phyloP scores from a whole-genome alignment of 2,113 vertebrate species.

The Petromus typicus region DNA sequence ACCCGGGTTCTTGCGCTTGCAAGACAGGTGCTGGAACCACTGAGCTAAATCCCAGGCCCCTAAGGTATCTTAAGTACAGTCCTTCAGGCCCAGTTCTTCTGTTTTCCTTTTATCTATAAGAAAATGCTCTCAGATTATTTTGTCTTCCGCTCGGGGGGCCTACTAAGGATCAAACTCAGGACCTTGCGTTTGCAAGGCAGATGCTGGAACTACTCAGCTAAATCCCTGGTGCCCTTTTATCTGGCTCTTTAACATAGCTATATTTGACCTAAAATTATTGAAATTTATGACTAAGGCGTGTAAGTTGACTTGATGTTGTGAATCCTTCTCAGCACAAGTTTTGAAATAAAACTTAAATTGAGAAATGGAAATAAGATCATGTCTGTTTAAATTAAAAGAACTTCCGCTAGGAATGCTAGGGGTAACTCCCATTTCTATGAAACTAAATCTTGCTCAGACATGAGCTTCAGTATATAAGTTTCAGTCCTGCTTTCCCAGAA shows the following conservation, averaged over 20 bases:
- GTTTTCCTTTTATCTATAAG: background rate
- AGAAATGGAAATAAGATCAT: slow-evolving; percentile 23
- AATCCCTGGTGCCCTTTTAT: too few relatives aligned
- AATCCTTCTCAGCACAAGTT: background rate
- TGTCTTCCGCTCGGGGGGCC: background rate
- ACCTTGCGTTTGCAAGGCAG: too few relatives aligned
- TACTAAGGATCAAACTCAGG: too few relatives aligned
- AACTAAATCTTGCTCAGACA: background rate
- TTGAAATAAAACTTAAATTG: slow-evolving; percentile 39
- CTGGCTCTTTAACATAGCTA: background rate
- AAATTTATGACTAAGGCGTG: slow-evolving; percentile 8
- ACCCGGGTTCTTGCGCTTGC: too few relatives aligned
- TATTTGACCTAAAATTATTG: background rate
- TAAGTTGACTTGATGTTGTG: slow-evolving; percentile 6
- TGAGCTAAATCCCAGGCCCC: too few relatives aligned
- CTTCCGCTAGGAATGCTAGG: background rate
- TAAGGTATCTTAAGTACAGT: background rate
- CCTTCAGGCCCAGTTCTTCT: background rate
- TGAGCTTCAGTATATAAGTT: background rate
- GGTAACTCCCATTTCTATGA: background rate
- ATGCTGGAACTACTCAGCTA: too few relatives aligned
- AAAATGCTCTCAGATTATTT: background rate
- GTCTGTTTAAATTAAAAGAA: slow-evolving; percentile 1
- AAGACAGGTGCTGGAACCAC: too few relatives aligned
- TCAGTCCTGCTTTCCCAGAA: background rate